Conservation (phyloP, 1,140 invertebrate species). For the Drosophila leontia region DNA sequence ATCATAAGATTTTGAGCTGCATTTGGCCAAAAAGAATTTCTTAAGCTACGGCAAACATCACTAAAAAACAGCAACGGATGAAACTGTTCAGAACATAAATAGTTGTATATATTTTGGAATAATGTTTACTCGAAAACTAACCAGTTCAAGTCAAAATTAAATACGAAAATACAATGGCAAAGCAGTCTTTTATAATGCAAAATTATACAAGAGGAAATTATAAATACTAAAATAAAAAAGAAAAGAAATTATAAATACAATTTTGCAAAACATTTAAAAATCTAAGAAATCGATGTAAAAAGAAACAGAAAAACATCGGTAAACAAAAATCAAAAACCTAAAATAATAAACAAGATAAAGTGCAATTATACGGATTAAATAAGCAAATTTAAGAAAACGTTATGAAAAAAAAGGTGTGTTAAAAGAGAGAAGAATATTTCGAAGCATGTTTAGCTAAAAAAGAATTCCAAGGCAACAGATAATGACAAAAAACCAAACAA, state of each 20-base stretch:
- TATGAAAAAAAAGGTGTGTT: slow-evolving; percentile 39
- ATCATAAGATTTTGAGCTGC: not conserved
- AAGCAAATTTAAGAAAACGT: slow-evolving; percentile 73
- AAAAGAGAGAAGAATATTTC: slow-evolving; percentile 63
- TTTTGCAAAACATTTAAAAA: slow-evolving; percentile 47
- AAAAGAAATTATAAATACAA: slow-evolving; percentile 31
- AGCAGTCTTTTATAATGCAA: slow-evolving; percentile 59
- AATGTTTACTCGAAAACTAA: slow-evolving; percentile 73
- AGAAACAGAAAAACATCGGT: slow-evolving; percentile 27
- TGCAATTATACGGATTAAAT: slow-evolving; percentile 82
- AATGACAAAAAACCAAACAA: slow-evolving; percentile 37
- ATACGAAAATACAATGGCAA: slow-evolving; percentile 17
- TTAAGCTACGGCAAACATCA: slow-evolving; percentile 47
- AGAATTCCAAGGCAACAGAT: slow-evolving; percentile 44
- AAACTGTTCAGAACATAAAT: slow-evolving; percentile 70
- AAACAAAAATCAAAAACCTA: slow-evolving; percentile 68
- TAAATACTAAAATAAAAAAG: slow-evolving; percentile 18
- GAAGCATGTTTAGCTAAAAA: slow-evolving; percentile 64
- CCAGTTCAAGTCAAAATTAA: slow-evolving; percentile 60
- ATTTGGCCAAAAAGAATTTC: slow-evolving; percentile 44
- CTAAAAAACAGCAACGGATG: slow-evolving; percentile 33
- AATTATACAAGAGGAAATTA: slow-evolving; percentile 55
- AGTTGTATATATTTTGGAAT: slow-evolving; percentile 83
- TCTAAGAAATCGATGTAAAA: slow-evolving; percentile 59
- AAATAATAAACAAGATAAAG: slow-evolving; percentile 72